Conservation (phyloP, 2,888 invertebrate species). For the Pachymerium ferrugineum region DNA sequence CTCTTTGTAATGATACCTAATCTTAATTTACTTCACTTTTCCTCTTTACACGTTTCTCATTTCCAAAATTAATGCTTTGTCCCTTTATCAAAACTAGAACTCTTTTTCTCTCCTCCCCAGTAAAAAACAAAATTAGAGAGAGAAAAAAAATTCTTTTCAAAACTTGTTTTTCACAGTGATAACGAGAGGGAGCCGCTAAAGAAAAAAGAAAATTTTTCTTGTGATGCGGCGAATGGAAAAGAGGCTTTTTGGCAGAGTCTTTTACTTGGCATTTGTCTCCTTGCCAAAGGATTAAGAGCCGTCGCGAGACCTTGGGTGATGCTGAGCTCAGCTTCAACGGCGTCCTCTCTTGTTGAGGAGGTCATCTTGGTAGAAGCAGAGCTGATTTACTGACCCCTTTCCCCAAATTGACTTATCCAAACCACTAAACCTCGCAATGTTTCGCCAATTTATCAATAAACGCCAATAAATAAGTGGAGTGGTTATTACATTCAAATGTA, state of each 20-base stretch:
- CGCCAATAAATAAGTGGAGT: neutral
- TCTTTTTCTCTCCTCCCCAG: neutral
- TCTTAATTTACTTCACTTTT: slow-evolving; percentile 2
- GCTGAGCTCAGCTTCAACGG: no score
- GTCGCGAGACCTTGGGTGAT: neutral
- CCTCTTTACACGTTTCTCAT: neutral
- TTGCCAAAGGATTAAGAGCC: neutral
- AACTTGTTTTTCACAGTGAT: neutral
- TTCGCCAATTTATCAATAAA: no score
- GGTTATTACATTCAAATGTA: no score
- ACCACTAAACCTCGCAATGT: neutral
- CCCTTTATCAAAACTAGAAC: neutral
- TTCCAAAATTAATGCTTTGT: neutral
- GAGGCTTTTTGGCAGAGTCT: neutral
- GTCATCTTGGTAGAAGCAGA: no score
- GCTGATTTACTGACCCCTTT: neutral
- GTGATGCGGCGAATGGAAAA: no score
- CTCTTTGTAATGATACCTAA: neutral
- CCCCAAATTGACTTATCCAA: neutral
- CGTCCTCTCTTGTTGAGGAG: no score
- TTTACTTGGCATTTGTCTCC: neutral
- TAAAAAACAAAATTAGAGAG: neutral
- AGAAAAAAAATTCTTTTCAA: neutral
- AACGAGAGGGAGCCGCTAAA: neutral
- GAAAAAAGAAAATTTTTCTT: no score